phyloP scores from a whole-genome alignment of 2,888 invertebrate genomes.

The Phalera bucephala region DNA sequence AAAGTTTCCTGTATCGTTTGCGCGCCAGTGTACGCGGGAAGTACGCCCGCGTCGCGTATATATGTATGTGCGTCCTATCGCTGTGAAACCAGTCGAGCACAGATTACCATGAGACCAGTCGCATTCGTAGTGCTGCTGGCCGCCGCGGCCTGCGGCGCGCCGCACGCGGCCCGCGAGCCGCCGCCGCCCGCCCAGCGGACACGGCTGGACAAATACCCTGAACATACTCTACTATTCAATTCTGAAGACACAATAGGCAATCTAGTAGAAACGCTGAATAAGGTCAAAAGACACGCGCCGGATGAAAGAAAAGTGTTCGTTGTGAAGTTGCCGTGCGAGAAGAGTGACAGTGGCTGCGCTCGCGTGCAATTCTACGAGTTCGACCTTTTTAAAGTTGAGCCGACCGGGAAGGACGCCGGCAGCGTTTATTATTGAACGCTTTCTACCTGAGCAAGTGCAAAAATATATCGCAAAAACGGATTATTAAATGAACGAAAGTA shows the following conservation, averaged over 20 bases:
- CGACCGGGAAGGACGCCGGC: conserved; percentile 8
- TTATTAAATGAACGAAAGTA: too few species aligned
- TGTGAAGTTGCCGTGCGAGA: conserved; percentile 23
- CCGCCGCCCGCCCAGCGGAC: not conserved
- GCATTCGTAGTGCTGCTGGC: conserved; percentile 16
- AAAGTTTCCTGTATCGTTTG: conserved; percentile 13
- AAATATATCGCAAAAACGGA: too few species aligned
- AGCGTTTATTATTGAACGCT: conserved; percentile 20
- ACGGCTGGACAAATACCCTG: too few species aligned
- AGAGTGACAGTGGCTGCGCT: conserved; percentile 12
- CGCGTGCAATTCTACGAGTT: conserved; percentile 32
- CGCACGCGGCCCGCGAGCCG: not conserved
- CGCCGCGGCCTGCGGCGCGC: conserved; percentile 7
- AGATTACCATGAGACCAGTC: conserved; percentile 12
- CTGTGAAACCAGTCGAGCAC: conserved; percentile 14
- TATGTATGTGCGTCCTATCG: conserved; percentile 14
- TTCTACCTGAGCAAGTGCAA: too few species aligned
- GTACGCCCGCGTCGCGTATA: conserved; percentile 10
- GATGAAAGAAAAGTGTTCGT: conserved; percentile 25
- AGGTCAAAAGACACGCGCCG: conserved; percentile 5
- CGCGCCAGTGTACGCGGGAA: conserved; percentile 26
- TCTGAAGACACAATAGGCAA: not conserved
- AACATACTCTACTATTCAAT: not conserved
- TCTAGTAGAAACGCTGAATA: not conserved
- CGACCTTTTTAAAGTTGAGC: conserved; percentile 23